A percentile compares a stretch with the other conserved stretches of the same genome.
Conservation (phyloP, 2,113 vertebrate genomes). For the Passer domesticus region DNA sequence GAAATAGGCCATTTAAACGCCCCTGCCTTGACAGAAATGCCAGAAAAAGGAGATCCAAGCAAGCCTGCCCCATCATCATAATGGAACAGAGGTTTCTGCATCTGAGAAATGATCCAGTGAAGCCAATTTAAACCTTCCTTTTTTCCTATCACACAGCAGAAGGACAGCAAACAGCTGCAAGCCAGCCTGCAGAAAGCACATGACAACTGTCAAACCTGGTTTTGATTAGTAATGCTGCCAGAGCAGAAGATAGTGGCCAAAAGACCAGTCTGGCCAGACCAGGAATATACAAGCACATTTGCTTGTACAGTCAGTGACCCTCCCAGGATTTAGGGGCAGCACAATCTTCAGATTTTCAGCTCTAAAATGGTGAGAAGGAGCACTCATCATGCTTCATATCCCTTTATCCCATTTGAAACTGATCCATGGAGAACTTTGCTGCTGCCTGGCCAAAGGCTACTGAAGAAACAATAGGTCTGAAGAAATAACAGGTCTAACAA, state of each 20-base stretch:
- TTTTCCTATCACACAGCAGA: neutral
- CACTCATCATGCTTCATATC: neutral
- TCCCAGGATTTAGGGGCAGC: accelerated
- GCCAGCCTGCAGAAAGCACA: neutral
- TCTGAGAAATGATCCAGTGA: neutral
- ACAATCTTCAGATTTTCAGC: neutral
- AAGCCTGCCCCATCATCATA: neutral
- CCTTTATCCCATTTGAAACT: neutral
- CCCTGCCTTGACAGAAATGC: neutral
- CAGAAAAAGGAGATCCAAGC: neutral
- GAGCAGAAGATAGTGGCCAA: neutral
- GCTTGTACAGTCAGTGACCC: neutral
- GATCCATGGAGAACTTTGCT: neutral
- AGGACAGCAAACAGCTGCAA: neutral
- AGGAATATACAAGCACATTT: neutral
- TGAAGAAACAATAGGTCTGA: neutral
- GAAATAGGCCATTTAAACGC: slow-evolving; percentile 5
- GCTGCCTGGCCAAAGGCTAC: neutral
- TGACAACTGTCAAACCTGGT: neutral
- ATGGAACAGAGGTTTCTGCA: neutral
- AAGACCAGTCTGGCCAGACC: neutral
- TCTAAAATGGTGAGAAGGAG: neutral
- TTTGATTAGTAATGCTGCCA: slow-evolving; percentile 30
- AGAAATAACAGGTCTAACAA: neutral
- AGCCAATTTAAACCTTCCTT: neutral